phyloP scores from a whole-genome alignment of 2,888 invertebrate genomes.

The Endotricha flammealis region DNA sequence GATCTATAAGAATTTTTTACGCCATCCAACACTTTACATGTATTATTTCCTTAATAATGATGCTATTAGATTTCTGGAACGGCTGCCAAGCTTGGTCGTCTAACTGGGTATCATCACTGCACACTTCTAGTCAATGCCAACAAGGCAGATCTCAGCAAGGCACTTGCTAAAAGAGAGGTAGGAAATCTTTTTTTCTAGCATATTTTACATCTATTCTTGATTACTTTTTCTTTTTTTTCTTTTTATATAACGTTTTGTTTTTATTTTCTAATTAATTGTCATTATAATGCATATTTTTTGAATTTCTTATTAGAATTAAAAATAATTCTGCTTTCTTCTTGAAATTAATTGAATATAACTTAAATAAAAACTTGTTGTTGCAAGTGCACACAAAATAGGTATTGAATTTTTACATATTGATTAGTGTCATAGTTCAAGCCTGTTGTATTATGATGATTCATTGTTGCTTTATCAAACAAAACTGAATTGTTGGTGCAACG shows the following conservation, averaged over 20 bases:
- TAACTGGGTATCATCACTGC: constrained; percentile 98
- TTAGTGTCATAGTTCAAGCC: constrained; percentile 36
- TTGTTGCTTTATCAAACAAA: constrained; percentile 29
- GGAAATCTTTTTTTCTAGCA: too few species aligned
- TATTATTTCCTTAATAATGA: constrained; percentile 31
- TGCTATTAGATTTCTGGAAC: constrained; percentile 92
- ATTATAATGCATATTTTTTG: too few species aligned
- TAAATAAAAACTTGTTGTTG: background rate
- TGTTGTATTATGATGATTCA: constrained; percentile 45
- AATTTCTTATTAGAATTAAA: too few species aligned
- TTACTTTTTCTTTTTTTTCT: too few species aligned
- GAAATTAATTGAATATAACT: background rate
- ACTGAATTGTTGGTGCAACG: constrained; percentile 17
- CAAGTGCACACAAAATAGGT: constrained; percentile 4
- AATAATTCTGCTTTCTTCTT: too few species aligned
- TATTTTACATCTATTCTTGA: too few species aligned
- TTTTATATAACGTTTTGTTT: too few species aligned
- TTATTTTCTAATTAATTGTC: too few species aligned
- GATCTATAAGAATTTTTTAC: constrained; percentile 15
- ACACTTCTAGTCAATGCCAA: constrained; percentile 94
- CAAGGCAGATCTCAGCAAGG: constrained; percentile 84
- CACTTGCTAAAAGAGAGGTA: constrained; percentile 87
- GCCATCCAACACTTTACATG: background rate
- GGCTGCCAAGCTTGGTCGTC: constrained; percentile 92
- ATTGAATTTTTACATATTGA: constrained; percentile 41